A percentile compares a stretch with the other conserved stretches of the same genome.
phyloP scores from a whole-genome alignment of 2,797 vertebrate genomes.

The Enteromius mattozi region DNA sequence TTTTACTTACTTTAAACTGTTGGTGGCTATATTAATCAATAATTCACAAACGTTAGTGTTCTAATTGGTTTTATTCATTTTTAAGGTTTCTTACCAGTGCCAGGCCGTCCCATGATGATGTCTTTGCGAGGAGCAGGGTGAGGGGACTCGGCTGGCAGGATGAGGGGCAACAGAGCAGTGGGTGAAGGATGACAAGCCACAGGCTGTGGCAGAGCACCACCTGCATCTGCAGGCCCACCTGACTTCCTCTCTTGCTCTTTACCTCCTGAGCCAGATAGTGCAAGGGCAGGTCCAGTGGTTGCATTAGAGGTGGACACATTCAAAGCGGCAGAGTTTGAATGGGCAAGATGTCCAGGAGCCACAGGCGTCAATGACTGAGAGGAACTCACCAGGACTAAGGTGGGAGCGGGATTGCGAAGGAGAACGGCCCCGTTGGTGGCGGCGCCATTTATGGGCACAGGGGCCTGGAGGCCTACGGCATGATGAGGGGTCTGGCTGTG shows the following conservation, averaged over 20 bases:
- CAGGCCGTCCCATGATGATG: slow-evolving; percentile 94
- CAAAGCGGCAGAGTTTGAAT: slow-evolving; percentile 66
- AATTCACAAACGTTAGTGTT: not conserved
- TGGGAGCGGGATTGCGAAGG: slow-evolving; percentile 77
- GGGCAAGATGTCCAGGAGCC: slow-evolving; percentile 67
- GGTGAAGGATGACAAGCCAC: slow-evolving; percentile 93
- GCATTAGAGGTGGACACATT: slow-evolving; percentile 64
- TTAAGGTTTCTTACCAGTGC: slow-evolving; percentile 69
- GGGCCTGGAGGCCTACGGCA: slow-evolving; percentile 77
- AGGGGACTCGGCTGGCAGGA: slow-evolving; percentile 88
- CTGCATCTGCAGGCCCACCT: slow-evolving; percentile 76
- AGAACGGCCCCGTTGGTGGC: slow-evolving; percentile 80
- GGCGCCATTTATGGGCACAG: slow-evolving; percentile 85
- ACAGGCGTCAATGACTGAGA: slow-evolving; percentile 75
- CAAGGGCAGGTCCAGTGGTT: slow-evolving; percentile 63
- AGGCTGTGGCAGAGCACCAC: slow-evolving; percentile 82
- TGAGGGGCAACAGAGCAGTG: slow-evolving; percentile 89
- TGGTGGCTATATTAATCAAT: not conserved
- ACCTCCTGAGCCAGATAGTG: slow-evolving; percentile 73
- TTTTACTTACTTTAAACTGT: not conserved
- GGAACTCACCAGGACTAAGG: slow-evolving; percentile 80
- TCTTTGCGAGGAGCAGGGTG: slow-evolving; percentile 92
- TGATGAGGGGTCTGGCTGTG: slow-evolving; percentile 73
- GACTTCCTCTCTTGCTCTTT: slow-evolving; percentile 77
- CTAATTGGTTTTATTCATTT: not conserved